phyloP scores from a whole-genome alignment of 2,888 invertebrate species.

The Heteromurus nitidus region DNA sequence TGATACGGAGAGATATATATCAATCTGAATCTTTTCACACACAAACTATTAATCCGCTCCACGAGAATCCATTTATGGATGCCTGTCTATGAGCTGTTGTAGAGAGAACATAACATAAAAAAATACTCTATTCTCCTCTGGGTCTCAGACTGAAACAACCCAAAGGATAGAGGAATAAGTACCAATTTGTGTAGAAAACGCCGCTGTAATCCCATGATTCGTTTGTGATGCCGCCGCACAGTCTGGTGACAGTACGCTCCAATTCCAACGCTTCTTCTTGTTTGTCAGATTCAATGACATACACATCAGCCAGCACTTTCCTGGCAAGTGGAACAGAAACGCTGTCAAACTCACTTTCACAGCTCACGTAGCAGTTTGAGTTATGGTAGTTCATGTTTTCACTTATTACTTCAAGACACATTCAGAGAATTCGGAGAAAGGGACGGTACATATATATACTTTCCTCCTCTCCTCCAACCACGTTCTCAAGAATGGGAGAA shows the following conservation, averaged over 20 bases:
- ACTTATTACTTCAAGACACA: conserved; percentile 32
- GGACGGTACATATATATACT: conserved; percentile 5
- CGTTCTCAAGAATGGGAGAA: no score
- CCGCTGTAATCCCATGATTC: conserved; percentile 62
- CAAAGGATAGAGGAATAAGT: conserved; percentile 1
- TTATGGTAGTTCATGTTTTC: conserved; percentile 58
- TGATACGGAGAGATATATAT: not conserved
- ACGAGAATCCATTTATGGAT: not conserved
- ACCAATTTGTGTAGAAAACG: conserved; percentile 59
- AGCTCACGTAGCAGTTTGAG: conserved; percentile 36
- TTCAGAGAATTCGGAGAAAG: not conserved
- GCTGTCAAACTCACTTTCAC: conserved; percentile 58
- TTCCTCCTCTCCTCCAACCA: not conserved
- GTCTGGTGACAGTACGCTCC: conserved; percentile 45
- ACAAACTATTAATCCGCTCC: not conserved
- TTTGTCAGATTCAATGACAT: conserved; percentile 50
- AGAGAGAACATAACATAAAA: no score
- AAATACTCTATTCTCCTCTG: not conserved
- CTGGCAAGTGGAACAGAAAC: conserved; percentile 41
- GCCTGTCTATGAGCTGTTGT: no score
- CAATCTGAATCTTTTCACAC: not conserved
- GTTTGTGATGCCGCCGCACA: conserved; percentile 29
- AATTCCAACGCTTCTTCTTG: conserved; percentile 22
- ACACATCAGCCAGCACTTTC: conserved; percentile 49
- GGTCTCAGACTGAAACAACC: not conserved